Evolutionary conservation across 2,797 vertebrate species (phyloP), one percentile per base, ranked within the genome.

Genomic region (Micrastur ruficollis): DNA sequence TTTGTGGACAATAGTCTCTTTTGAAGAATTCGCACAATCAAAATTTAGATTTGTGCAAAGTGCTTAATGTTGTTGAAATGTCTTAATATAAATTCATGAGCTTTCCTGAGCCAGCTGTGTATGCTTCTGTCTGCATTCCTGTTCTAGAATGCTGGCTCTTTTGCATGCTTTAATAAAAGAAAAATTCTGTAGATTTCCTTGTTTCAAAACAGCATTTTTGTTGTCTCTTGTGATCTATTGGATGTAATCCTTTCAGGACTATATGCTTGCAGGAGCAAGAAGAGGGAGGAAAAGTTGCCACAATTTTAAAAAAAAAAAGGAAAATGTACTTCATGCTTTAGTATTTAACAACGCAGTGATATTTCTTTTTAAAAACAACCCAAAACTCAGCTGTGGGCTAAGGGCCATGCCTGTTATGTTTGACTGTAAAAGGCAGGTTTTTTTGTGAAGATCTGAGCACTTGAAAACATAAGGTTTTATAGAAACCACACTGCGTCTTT

Each of bases 391-490:
- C 40, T 90, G 42, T 86, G 53, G n/a, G 29, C 32, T 79, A 56
- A 82, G 36, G 50, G 38, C 46, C 13, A 7, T 52, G 66, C 14
- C 68, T 86, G 11, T 75, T 63, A 88, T 4, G 2, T 40, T 81
- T 86, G n/a, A 86, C 36, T 76, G 59, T 29, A 72, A 90, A 95
- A 71, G 18, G 13, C 22, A 61, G 10, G 3, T 1, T 5, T 8
- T 87, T 75, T 50, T 27, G 9, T 89, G 66, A 89, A 74, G n/a
- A 78, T 29, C 5, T 32, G 79, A 89, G 59, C 52, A 25, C 67
- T 80, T 82, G 82, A 83, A 92, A 95, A 88, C 40, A 42, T 66
- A 78, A 92, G 71, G 25, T 70, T 96, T 94, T 90, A 67, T 36
- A 78, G 79, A 85, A 93, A 59, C 46, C 38, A 68, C 14, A 22